Conservation (phyloP, 2,113 vertebrate species). For the Phylloscopus trochiloides region DNA sequence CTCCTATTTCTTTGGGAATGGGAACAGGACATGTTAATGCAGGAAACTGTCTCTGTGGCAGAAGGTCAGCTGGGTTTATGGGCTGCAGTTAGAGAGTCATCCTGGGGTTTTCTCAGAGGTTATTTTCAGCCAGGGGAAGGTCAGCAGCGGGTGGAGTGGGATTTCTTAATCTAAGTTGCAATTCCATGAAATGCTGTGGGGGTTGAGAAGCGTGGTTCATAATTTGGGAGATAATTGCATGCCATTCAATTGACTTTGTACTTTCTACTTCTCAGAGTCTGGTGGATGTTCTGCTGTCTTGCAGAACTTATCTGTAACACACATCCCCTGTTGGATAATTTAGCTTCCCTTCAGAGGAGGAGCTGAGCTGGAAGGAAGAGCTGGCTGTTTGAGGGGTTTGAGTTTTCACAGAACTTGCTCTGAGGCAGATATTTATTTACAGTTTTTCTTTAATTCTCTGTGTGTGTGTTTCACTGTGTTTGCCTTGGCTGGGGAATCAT, state of each 20-base stretch:
- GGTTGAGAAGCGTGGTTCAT: background rate
- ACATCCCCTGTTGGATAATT: background rate
- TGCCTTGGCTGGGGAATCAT: background rate
- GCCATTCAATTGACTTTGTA: background rate
- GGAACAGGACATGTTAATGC: background rate
- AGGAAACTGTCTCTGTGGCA: background rate
- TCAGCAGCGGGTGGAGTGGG: background rate
- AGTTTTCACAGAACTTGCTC: background rate
- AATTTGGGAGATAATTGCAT: conserved; percentile 23
- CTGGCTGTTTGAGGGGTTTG: background rate
- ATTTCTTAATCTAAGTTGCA: background rate
- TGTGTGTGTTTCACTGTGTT: background rate
- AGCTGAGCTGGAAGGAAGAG: background rate
- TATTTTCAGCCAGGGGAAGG: conserved; percentile 4
- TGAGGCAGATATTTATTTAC: background rate
- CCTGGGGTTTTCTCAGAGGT: background rate
- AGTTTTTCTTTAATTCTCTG: background rate
- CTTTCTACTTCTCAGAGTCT: background rate
- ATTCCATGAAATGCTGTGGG: background rate
- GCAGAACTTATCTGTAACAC: background rate
- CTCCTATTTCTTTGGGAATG: background rate
- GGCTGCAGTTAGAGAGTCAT: background rate
- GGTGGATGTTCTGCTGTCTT: background rate
- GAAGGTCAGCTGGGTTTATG: background rate
- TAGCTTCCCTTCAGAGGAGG: background rate